Conservation (phyloP, 2,888 invertebrate species). For the Eueremaeus valkanovi region DNA sequence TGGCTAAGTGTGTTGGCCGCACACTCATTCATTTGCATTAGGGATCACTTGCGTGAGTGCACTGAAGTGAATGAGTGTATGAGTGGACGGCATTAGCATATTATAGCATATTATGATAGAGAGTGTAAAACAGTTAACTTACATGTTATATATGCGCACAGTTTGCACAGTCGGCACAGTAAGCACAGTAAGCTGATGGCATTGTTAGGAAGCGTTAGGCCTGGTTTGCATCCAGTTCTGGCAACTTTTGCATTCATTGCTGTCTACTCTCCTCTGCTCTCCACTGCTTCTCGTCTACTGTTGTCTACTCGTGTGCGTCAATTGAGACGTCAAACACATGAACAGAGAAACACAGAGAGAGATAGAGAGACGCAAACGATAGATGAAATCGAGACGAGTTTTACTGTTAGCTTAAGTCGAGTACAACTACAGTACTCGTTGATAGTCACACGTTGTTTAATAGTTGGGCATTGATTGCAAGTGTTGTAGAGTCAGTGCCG, state of each 20-base stretch:
- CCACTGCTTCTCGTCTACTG: not conserved
- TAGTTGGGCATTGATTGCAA: not conserved
- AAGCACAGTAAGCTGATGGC: slow-evolving; percentile 26
- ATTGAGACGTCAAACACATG: slow-evolving; percentile 19
- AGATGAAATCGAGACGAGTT: not conserved
- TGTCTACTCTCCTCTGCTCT: not conserved
- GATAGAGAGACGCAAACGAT: not conserved
- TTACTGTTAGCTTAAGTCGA: not conserved
- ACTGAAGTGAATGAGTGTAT: not conserved
- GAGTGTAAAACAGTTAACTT: slow-evolving; percentile 21
- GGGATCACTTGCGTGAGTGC: not conserved
- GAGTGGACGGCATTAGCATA: slow-evolving; percentile 1
- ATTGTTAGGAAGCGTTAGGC: not conserved
- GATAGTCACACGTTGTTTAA: not conserved
- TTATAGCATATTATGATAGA: not conserved
- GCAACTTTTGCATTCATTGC: slow-evolving; percentile 1
- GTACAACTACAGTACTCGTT: not conserved
- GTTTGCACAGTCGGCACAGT: slow-evolving; percentile 26
- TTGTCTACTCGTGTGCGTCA: slow-evolving; percentile 17
- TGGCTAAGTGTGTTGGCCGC: not conserved
- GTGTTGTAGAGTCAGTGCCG: slow-evolving; percentile 3
- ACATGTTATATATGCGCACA: slow-evolving; percentile 38
- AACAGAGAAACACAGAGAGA: not conserved
- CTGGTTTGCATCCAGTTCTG: not conserved
- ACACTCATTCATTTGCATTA: not conserved